Conservation (phyloP, 1,140 invertebrate species). For the Heliconius hewitsoni region DNA sequence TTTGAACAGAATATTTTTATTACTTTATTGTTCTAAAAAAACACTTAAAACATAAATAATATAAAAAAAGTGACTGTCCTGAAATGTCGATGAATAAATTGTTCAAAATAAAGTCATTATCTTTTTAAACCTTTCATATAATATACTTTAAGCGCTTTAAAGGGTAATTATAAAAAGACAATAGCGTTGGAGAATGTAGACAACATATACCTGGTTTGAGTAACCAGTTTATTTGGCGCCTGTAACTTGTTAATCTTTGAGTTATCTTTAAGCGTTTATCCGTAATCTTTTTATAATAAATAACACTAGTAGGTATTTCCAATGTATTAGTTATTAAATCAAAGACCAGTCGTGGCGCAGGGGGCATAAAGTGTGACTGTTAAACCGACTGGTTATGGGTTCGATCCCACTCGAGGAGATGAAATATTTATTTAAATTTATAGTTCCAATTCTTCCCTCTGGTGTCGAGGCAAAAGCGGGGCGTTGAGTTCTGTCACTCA, state of each 20-base stretch:
- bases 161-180: not conserved
- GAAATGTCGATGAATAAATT: not conserved
- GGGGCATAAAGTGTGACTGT: no score
- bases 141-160: not conserved
- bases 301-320: not conserved
- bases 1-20: no score
- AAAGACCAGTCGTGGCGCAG: no score
- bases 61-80: not conserved
- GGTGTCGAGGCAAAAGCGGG: no score
- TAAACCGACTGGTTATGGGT: no score
- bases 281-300: not conserved
- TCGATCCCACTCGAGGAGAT: no score
- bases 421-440: no score
- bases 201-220: not conserved
- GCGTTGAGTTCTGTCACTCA: no score
- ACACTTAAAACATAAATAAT: no score
- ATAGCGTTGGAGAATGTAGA: not conserved
- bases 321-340: not conserved
- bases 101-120: not conserved
- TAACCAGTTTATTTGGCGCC: not conserved
- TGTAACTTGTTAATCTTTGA: not conserved
- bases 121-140: not conserved
- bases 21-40: no score
- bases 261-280: not conserved
- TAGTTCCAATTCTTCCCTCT: no score